Evolutionary conservation across 2,888 invertebrate genomes (phyloP).

Genomic region (Scelioninae gen. 2): DNA sequence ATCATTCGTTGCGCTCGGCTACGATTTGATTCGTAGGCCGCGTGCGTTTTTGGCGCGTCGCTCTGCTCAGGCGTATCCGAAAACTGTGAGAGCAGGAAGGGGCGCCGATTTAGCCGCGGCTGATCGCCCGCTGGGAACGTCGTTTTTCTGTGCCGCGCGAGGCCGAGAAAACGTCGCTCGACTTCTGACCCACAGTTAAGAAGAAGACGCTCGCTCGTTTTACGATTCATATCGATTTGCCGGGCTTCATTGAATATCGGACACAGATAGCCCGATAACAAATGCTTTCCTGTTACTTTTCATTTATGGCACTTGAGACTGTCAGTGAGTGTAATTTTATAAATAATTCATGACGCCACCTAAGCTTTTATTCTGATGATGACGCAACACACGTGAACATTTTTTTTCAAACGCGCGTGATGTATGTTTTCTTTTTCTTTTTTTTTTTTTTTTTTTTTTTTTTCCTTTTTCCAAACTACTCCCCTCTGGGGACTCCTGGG

Average conservation of each 20-base stretch:
- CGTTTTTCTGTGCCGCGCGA: conserved; percentile 37
- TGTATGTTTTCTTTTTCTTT: conserved; percentile 35
- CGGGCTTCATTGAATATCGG: conserved; percentile 54
- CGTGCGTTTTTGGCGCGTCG: conserved; percentile 38
- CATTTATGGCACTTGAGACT: conserved; percentile 49
- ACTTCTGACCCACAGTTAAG: conserved; percentile 48
- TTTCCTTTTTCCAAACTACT: too few relatives aligned
- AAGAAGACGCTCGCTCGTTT: conserved; percentile 31
- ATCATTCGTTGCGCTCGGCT: conserved; percentile 22
- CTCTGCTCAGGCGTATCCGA: too few relatives aligned
- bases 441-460: too few relatives aligned
- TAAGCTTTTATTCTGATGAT: conserved; percentile 52
- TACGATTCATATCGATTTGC: conserved; percentile 51
- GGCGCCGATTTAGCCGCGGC: conserved; percentile 34
- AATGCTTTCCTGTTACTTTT: conserved; percentile 54
- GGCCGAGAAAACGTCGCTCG: conserved; percentile 43
- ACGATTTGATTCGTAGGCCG: conserved; percentile 20
- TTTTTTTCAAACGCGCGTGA: conserved; percentile 16
- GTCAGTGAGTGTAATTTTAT: conserved; percentile 50
- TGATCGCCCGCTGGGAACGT: conserved; percentile 53
- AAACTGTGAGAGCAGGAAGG: too few relatives aligned
- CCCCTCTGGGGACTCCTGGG: too few relatives aligned
- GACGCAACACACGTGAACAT: conserved; percentile 53
- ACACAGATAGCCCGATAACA: conserved; percentile 48
- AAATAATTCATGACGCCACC: conserved; percentile 54